Evolutionary conservation across 1,140 invertebrate species (phyloP), one percentile per base, ranked within the genome.

Genomic region (Yoshiicerus persimilis): DNA sequence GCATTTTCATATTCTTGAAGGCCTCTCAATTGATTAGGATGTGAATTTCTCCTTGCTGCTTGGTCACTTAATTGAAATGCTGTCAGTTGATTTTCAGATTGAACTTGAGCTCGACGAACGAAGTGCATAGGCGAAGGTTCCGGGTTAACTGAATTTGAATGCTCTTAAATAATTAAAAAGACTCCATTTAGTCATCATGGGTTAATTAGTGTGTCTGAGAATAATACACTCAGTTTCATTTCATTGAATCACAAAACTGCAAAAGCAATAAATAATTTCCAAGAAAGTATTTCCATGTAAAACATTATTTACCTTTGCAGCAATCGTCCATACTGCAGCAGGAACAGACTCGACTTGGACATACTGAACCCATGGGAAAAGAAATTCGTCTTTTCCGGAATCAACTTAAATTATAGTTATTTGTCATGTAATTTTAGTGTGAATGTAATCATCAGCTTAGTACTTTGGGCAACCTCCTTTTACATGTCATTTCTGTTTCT

Each of bases 11-110:
- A 88, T 66, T 88, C 88, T 34, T 88, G 83, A 23, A 88, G 66
- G 8, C 86, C 86, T 84, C 86, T 88, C 5, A 88, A 4, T 64
- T 88, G 88, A 88, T 88, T 88, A 2, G 88, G 88, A 83, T 88
- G 88, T 27, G 88, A 88, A 56, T 83, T 62, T n/a, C 88, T 47
- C 11, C 75, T 80, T 34, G 30, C 20, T 23, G 75, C 30, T 20
- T 80, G 75, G 38, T 80, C 75, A n/a, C 75, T 34, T 34, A 80
- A 10, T 80, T 80, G 75, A 36, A 80, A 80, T 5, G 75, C 75
- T 10, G 75, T 80, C 1, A 80, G 75, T 23, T 80, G 75, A 36
- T 80, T 80, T 80, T 80, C 75, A 23, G 75, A 80, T 34, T 80
- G 27, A 11, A 80, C 75, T 80, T 80, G 75, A 80, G 75, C 75